Percentiles rank a stretch among this genome's conserved stretches.
phyloP scores from a whole-genome alignment of 1,140 invertebrate genomes.

The Ostrea edulis region DNA sequence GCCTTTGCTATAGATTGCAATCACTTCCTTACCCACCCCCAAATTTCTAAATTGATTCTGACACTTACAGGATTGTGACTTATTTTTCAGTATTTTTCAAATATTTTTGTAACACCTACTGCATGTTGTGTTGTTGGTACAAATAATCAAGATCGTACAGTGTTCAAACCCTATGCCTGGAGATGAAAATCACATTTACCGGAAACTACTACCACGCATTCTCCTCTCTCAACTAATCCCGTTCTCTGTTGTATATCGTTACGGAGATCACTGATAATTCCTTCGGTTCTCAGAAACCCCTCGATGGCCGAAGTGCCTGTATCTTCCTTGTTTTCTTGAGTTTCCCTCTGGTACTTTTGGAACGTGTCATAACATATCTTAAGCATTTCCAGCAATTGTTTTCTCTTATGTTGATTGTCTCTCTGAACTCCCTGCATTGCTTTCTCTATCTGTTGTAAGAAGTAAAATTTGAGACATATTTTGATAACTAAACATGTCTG shows the following conservation, averaged over 20 bases:
- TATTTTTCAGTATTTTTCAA: too few relatives aligned
- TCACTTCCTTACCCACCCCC: too few relatives aligned
- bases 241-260: conserved; percentile 48
- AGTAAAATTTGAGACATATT: background rate
- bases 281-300: conserved; percentile 52
- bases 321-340: background rate
- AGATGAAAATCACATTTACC: conserved; percentile 41
- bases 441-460: background rate
- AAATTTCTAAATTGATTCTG: too few relatives aligned
- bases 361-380: conserved; percentile 42
- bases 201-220: conserved; percentile 59
- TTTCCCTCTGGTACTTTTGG: background rate
- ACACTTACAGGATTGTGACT: too few relatives aligned
- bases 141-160: too few relatives aligned
- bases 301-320: conserved; percentile 50
- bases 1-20: too few relatives aligned
- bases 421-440: conserved; percentile 24
- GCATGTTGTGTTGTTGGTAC: too few relatives aligned
- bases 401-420: conserved; percentile 39
- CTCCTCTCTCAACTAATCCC: conserved; percentile 29
- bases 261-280: conserved; percentile 42
- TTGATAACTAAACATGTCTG: too few relatives aligned
- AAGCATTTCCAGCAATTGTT: conserved; percentile 48
- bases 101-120: too few relatives aligned
- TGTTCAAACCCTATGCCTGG: too few relatives aligned